These are phyloP conservation scores for Oscheius sp. DNA, from an alignment of 2,888 invertebrate genomes.

Conservation along the genomic window DNA sequence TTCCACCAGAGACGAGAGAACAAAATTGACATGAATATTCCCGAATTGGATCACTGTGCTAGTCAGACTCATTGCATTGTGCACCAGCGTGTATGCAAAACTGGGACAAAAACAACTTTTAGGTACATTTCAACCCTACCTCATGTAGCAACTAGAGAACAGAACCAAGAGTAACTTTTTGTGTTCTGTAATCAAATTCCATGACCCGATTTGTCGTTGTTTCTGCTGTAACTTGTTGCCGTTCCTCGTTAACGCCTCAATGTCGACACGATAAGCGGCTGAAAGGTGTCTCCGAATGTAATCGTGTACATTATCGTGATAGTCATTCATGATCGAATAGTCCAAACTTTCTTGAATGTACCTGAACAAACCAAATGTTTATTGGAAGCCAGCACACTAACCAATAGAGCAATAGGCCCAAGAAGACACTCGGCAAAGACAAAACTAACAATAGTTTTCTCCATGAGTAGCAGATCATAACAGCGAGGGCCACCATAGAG, in stretches of 20 bases:
- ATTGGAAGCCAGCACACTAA: neutral
- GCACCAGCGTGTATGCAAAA: slow-evolving; percentile 30
- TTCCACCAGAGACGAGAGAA: slow-evolving; percentile 31
- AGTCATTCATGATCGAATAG: slow-evolving; percentile 19
- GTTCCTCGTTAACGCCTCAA: slow-evolving; percentile 5
- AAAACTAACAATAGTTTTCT: slow-evolving; percentile 14
- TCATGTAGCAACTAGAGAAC: slow-evolving; percentile 17
- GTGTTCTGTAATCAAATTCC: neutral
- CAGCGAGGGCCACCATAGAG: slow-evolving; percentile 21
- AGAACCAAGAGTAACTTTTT: slow-evolving; percentile 5
- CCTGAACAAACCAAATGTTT: slow-evolving; percentile 17
- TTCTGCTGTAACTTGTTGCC: neutral
- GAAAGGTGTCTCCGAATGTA: slow-evolving; percentile 3
- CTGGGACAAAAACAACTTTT: slow-evolving; percentile 10
- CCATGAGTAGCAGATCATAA: slow-evolving; percentile 15
- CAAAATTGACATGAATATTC: slow-evolving; percentile 30
- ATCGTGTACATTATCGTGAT: slow-evolving; percentile 5
- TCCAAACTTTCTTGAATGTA: slow-evolving; percentile 35
- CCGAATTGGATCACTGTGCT: slow-evolving; percentile 35
- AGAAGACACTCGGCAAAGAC: slow-evolving; percentile 19
- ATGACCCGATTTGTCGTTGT: neutral
- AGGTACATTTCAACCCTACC: neutral
- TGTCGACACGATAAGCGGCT: slow-evolving; percentile 5
- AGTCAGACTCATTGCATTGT: slow-evolving; percentile 35
- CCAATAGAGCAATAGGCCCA: slow-evolving; percentile 20